These are phyloP conservation scores for Argya squamiceps DNA, from an alignment of 2,797 vertebrate genomes.

Conservation along the genomic window DNA sequence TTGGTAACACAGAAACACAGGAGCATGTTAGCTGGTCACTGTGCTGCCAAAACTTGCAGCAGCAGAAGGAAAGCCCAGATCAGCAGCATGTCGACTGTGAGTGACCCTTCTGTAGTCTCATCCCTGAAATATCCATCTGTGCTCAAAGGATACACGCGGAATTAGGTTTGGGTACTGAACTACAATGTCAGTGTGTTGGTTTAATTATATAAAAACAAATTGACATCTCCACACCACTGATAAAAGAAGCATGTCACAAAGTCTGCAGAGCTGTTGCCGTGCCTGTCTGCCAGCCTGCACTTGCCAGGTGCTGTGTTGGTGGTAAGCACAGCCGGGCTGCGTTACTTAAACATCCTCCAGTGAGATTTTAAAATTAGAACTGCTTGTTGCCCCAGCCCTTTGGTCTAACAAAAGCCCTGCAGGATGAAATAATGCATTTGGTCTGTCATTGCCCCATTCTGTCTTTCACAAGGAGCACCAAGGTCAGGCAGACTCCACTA, in stretches of 20 bases:
- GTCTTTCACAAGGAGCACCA: background rate
- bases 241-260: background rate
- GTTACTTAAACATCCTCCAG: background rate
- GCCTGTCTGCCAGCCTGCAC: background rate
- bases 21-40: background rate
- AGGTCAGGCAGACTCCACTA: background rate
- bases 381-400: background rate
- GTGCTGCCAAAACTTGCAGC: background rate
- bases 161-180: background rate
- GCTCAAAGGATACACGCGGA: background rate
- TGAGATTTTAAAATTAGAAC: slow-evolving; percentile 22
- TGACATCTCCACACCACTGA: background rate
- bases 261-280: background rate
- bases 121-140: background rate
- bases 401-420: slow-evolving; percentile 4
- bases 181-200: background rate
- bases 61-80: background rate
- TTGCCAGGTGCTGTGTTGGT: background rate
- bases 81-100: background rate
- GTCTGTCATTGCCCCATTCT: rapidly evolving
- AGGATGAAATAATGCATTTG: background rate
- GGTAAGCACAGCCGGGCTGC: background rate
- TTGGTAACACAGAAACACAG: background rate
- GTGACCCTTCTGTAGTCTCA: background rate
- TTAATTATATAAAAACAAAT: background rate